A percentile compares a stretch with the other conserved stretches of the same genome.
These are phyloP conservation scores for Drosophila anceps DNA, from an alignment of 2,888 invertebrate genomes.

Conservation along the genomic window DNA sequence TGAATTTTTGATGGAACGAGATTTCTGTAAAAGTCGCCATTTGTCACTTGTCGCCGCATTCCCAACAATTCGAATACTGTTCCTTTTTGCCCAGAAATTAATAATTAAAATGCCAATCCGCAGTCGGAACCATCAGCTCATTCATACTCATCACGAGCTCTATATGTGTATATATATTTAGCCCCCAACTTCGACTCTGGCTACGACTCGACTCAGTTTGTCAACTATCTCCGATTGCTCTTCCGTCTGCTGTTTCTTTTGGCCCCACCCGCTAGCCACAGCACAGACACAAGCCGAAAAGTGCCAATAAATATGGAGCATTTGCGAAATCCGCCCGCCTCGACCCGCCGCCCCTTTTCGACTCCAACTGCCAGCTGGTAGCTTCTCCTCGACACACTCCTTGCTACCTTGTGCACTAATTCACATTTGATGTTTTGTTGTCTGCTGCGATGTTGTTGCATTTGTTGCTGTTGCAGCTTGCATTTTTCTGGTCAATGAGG, in stretches of 20 bases:
- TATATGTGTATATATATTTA: neutral
- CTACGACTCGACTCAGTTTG: constrained; percentile 45
- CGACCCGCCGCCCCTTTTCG: neutral
- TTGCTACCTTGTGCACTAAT: constrained; percentile 79
- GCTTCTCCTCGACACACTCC: constrained; percentile 26
- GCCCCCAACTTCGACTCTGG: neutral
- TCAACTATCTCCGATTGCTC: constrained; percentile 58
- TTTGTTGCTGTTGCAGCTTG: constrained; percentile 67
- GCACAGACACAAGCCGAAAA: constrained; percentile 62
- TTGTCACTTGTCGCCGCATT: constrained; percentile 48
- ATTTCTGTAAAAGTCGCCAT: constrained; percentile 27
- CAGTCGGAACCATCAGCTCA: constrained; percentile 56
- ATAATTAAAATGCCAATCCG: constrained; percentile 77
- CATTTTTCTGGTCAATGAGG: constrained; percentile 83
- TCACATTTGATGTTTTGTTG: constrained; percentile 82
- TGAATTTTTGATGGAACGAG: neutral
- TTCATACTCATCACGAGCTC: constrained; percentile 51
- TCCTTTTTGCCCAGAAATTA: constrained; percentile 52
- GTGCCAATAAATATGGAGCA: constrained; percentile 81
- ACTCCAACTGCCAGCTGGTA: constrained; percentile 3
- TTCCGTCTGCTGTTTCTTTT: constrained; percentile 26
- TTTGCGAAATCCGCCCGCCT: constrained; percentile 51
- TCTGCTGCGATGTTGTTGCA: constrained; percentile 63
- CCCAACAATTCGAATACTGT: constrained; percentile 11
- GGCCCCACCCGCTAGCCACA: constrained; percentile 8